Conservation (phyloP, 1,140 invertebrate species). For the Brachionus rotundiformis region DNA sequence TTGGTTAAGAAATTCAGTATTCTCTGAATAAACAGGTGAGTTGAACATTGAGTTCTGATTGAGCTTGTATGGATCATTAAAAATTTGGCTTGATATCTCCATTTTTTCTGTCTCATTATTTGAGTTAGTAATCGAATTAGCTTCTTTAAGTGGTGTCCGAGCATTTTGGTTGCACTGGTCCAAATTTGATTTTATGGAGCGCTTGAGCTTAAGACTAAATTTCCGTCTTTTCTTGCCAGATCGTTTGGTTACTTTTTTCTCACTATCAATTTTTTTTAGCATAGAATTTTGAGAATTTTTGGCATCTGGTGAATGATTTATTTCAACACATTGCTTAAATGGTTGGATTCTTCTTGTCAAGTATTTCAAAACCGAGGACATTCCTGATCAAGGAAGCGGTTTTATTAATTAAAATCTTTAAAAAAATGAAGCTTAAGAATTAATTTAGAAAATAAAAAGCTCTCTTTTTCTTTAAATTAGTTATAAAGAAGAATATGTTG, state of each 20-base stretch:
- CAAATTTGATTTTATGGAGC: background rate
- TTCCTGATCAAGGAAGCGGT: background rate
- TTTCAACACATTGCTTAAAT: slow-evolving; percentile 30
- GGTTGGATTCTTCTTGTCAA: slow-evolving; percentile 10
- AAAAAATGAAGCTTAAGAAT: slow-evolving; percentile 8
- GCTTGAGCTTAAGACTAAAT: slow-evolving; percentile 16
- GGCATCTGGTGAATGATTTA: background rate
- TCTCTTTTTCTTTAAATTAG: background rate
- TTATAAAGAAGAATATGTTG: background rate
- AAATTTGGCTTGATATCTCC: slow-evolving; percentile 24
- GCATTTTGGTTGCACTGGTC: background rate
- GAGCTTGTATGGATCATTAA: background rate
- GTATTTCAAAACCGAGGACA: slow-evolving; percentile 24
- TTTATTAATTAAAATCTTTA: slow-evolving; percentile 21
- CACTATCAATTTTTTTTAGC: background rate
- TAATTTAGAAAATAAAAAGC: slow-evolving; percentile 6
- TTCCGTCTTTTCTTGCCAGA: background rate
- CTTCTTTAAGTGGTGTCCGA: background rate
- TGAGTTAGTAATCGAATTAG: background rate
- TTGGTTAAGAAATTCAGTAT: background rate
- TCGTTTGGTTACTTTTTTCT: slow-evolving; percentile 11
- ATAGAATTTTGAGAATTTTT: background rate
- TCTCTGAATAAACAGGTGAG: background rate
- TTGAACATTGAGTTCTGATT: background rate
- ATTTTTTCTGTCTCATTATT: slow-evolving; percentile 31